Evolutionary conservation across 1,140 invertebrate genomes (phyloP).

Genomic region (Drosophila varians): DNA sequence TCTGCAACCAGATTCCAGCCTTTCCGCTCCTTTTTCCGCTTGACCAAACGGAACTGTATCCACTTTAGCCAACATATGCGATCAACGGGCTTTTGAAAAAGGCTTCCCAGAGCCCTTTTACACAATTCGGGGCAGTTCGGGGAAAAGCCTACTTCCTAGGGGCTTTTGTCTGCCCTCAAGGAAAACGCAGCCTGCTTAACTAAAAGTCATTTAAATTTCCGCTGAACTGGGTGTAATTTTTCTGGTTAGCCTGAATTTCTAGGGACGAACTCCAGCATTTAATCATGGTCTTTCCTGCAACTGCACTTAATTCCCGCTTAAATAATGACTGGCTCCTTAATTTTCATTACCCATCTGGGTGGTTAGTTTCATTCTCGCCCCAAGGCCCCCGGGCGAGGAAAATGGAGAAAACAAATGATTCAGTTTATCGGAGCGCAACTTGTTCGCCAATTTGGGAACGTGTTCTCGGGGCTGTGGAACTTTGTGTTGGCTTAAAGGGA

Average conservation of each 20-base stretch:
- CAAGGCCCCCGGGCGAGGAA: not conserved
- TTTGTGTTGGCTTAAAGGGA: not conserved
- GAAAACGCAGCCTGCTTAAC: not conserved
- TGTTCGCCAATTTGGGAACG: not conserved
- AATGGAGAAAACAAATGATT: constrained; percentile 1
- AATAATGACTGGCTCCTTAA: constrained; percentile 11
- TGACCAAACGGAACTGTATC: not conserved
- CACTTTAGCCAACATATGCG: not conserved
- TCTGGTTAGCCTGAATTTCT: not conserved
- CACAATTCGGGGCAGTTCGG: too few species aligned
- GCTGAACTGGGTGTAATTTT: not conserved
- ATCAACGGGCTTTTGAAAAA: not conserved
- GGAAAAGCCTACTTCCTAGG: not conserved
- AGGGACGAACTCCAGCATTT: not conserved
- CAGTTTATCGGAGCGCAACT: not conserved
- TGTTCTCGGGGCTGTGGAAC: not conserved
- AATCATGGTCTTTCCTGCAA: not conserved
- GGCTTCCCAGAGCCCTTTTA: too few species aligned
- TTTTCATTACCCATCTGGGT: constrained; percentile 5
- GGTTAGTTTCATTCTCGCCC: not conserved
- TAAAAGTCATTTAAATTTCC: not conserved
- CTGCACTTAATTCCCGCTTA: constrained; percentile 15
- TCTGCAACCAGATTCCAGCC: not conserved
- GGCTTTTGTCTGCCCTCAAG: not conserved
- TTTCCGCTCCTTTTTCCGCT: not conserved